Conservation (phyloP, 2,888 invertebrate species). For the Perizoma affinitatum region DNA sequence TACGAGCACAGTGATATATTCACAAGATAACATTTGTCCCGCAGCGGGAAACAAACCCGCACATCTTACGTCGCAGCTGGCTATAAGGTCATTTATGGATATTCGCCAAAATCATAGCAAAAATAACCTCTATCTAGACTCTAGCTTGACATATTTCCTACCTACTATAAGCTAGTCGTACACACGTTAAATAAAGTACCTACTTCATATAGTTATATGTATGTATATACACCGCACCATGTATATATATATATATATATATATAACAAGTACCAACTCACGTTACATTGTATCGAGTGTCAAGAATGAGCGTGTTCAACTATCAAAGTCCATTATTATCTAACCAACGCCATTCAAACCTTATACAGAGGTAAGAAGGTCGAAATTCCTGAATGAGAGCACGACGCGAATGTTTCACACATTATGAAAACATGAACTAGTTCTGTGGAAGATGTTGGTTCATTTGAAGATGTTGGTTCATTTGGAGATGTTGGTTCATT, state of each 20-base stretch:
- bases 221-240: not conserved
- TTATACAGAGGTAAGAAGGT: slow-evolving; percentile 6
- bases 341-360: not conserved
- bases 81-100: no score
- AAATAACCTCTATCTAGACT: not conserved
- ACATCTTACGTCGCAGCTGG: no score
- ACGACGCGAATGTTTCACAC: slow-evolving; percentile 57
- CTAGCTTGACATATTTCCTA: not conserved
- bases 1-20: no score
- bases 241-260: no score
- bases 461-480: no score
- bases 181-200: no score
- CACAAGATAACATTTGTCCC: no score
- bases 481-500: slow-evolving; percentile 37
- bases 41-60: no score
- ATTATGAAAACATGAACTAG: slow-evolving; percentile 67
- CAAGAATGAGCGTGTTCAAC: slow-evolving; percentile 44
- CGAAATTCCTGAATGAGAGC: not conserved
- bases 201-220: slow-evolving; percentile 1
- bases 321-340: slow-evolving; percentile 14
- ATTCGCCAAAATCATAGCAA: no score
- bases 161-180: no score
- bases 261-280: slow-evolving; percentile 42
- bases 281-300: slow-evolving; percentile 53
- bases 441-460: slow-evolving; percentile 47